These are phyloP conservation scores for Oikopleura albicans DNA, from an alignment of 23 tunicate genomes.

Conservation along the genomic window DNA sequence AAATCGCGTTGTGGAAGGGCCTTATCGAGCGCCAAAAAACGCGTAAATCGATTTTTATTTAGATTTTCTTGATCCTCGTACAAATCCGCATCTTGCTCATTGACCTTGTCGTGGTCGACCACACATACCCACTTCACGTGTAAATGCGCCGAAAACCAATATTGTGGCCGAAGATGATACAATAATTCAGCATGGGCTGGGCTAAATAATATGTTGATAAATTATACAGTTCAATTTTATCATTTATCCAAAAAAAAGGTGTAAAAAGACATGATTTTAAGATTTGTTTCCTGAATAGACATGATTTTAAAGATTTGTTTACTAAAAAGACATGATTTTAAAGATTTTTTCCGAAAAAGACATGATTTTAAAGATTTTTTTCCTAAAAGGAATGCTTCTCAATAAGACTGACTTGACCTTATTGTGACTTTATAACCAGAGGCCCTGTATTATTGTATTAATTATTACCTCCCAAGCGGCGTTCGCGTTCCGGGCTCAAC, in stretches of 20 bases:
- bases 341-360: too few relatives aligned
- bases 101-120: constrained; percentile 28
- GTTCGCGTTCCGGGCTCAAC: not conserved
- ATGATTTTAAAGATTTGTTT: too few relatives aligned
- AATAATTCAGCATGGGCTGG: constrained; percentile 44
- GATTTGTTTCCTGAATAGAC: too few relatives aligned
- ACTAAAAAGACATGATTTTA: too few relatives aligned
- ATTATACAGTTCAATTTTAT: constrained; percentile 29
- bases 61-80: not conserved
- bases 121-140: constrained; percentile 66
- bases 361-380: too few relatives aligned
- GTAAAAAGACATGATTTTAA: too few relatives aligned
- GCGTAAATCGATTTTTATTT: constrained; percentile 27
- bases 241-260: too few relatives aligned
- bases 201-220: constrained; percentile 64
- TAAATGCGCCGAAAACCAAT: constrained; percentile 90
- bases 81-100: not conserved
- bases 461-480: constrained; percentile 2
- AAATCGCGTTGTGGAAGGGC: constrained; percentile 67
- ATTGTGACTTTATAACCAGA: too few relatives aligned
- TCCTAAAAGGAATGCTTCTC: too few relatives aligned
- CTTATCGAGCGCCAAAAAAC: constrained; percentile 71
- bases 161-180: constrained; percentile 30
- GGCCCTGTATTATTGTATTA: too few relatives aligned
- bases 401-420: too few relatives aligned